A percentile compares a stretch with the other conserved stretches of the same genome.
phyloP scores from a whole-genome alignment of 2,113 vertebrate genomes.

The Mirza zaza region DNA sequence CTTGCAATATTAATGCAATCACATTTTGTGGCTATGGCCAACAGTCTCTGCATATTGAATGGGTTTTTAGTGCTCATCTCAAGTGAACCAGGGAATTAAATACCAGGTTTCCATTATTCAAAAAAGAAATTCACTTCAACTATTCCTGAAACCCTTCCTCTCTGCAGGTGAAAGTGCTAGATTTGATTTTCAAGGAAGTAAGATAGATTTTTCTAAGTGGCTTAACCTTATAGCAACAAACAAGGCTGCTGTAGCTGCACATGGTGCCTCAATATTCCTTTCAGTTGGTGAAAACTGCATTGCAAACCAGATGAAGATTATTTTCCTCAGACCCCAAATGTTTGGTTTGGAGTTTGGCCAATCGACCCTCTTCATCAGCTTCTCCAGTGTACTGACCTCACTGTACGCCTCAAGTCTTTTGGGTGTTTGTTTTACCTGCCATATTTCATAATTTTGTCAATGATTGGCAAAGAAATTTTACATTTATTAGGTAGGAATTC shows the following conservation, averaged over 20 bases:
- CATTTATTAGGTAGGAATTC: slow-evolving; percentile 33
- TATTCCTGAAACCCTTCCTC: neutral
- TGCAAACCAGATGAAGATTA: neutral
- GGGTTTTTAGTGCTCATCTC: neutral
- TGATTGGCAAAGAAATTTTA: neutral
- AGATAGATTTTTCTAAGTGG: slow-evolving; percentile 35
- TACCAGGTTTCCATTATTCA: neutral
- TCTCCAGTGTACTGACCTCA: slow-evolving; percentile 33
- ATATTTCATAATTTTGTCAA: slow-evolving; percentile 16
- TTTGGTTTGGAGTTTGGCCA: slow-evolving; percentile 23
- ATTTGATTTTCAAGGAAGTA: slow-evolving; percentile 34
- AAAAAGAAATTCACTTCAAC: neutral
- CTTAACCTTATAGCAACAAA: neutral
- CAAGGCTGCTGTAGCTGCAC: neutral
- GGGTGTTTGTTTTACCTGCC: neutral
- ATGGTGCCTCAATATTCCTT: neutral
- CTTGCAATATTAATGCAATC: neutral
- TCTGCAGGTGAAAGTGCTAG: neutral
- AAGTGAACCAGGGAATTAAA: neutral
- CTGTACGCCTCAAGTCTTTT: neutral
- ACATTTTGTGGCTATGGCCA: neutral
- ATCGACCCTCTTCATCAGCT: neutral
- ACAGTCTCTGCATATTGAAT: neutral
- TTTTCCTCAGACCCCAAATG: neutral
- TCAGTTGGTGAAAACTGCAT: neutral